Evolutionary conservation across 2,888 invertebrate species (phyloP).

Genomic region (Ptychoptera albimana): DNA sequence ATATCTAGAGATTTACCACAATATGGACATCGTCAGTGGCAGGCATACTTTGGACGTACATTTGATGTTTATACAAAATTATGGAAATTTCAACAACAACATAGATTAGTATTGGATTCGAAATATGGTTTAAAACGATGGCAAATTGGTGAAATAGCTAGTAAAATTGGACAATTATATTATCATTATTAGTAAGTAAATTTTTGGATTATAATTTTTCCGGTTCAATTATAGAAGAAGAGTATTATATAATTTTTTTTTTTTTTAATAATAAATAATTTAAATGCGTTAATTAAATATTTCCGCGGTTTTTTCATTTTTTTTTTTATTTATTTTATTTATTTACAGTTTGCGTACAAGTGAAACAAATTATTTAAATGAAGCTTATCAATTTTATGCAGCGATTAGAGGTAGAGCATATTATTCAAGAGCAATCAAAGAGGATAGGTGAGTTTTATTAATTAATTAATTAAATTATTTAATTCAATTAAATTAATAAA

Average conservation of each 20-base stretch:
- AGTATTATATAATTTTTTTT: background rate
- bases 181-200: conserved; percentile 93
- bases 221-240: background rate
- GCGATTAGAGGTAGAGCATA: conserved; percentile 88
- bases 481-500: conserved; percentile 2
- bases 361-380: conserved; percentile 89
- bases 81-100: conserved; percentile 97
- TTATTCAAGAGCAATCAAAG: conserved; percentile 84
- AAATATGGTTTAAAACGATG: conserved; percentile 92
- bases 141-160: conserved; percentile 98
- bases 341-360: conserved; percentile 75
- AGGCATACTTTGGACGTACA: conserved; percentile 89
- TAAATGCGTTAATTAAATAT: background rate
- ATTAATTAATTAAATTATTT: conserved; percentile 22
- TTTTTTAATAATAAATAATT: background rate
- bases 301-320: background rate
- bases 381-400: conserved; percentile 91
- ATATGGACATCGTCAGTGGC: conserved; percentile 96
- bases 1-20: conserved; percentile 81
- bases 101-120: conserved; percentile 75
- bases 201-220: background rate
- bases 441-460: conserved; percentile 44
- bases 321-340: conserved; percentile 3
- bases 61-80: conserved; percentile 95
- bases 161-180: conserved; percentile 95